Base-by-base conservation (phyloP, 2,113 vertebrate genomes). In the Bufo bufo region DNA sequence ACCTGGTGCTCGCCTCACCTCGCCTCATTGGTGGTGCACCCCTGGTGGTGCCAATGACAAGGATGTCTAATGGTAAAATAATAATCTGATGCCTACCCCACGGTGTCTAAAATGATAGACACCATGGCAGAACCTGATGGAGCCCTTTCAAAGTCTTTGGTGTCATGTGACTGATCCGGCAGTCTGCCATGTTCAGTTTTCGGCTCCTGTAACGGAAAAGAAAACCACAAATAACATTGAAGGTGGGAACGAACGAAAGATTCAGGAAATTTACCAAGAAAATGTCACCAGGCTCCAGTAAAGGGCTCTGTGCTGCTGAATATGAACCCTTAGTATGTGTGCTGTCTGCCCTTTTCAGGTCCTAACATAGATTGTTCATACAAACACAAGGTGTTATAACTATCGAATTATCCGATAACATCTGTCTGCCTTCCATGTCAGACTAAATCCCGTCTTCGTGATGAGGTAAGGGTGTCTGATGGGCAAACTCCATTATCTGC, bases 331-430 rank as follows among this genome's bases (percentile, higher is more conserved):
- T 19, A 63, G 6, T 59, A 63, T 69, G 61, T 33, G 81, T 14
- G 45, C 61, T 69, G 61, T 13, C 47, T 83, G 45, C 47, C 58
- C 54, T 61, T 77, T 61, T 61, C 85, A 74, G 19, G 50, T 74
- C 54, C 45, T 52, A 52, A 88, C 86, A 88, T 43, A 88, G 59
- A 88, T 77, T 58, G 56, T 63, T 61, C 50, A 66, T 66, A 80
- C 59, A 65, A 86, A 79, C 59, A 69, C 49, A 52, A 88, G 58
- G 71, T 87, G 75, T 87, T 58, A 82, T 78, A 86, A 65, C 20
- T 61, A 86, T 82, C 66, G 80, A 82, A 88, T 88, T 63, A 83
- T 75, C 86, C 83, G 86, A 88, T 88, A 88, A 75, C 54, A 88
- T 88, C 79, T 88, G 80, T 88, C 86, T 88, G 54, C 23, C 49